Base-by-base conservation (phyloP, 2,888 invertebrate genomes). In the Drosophila cognata region DNA sequence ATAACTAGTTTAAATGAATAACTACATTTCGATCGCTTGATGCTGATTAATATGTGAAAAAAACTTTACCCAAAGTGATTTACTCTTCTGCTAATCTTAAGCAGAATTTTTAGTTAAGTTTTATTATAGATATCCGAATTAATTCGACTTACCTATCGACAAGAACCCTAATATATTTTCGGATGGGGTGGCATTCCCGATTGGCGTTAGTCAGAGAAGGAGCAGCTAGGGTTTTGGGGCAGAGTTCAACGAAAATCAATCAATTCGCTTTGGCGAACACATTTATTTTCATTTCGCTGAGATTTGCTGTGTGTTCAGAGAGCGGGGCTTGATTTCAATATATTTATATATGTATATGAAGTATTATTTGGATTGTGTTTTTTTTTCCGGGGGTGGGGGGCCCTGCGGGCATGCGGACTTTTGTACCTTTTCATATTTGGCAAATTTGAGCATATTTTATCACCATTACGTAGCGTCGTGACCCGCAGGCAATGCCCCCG, bases 231-330 rank as follows among this genome's bases (percentile, higher is more conserved):
- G 18, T 11, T 13, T 3, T 35, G 55, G 65, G 61, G 57, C 33
- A 43, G 57, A 65, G 66, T 79, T 56, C 53, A 77, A 74, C 64
- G 75, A 90, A 92, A 93, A 92, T 93, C 92, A 92, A 92, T 92
- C 93, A 92, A 81, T 82, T 89, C 90, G 81, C 88, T 92, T 91
- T 88, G 92, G 91, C 88, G 83, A 84, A 87, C 81, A 79, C 91
- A 92, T 92, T 92, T 92, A 91, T 92, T 90, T 92, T 90, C 91
- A 92, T 92, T 85, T 84, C 72, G 74, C 84, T 57, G 88, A 88
- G 89, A 91, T 89, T 89, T 58, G 66, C 53, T 60, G 55, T 18
- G 50, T 50, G 21, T 35, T 46, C 25, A 8, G 46, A 53, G 46
- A 18, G 25, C 1, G 28, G 36, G 48, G 28, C 82, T 85, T 78